These are phyloP conservation scores for Cerceris rybyensis DNA, from an alignment of 2,888 invertebrate genomes.

Conservation along the genomic window DNA sequence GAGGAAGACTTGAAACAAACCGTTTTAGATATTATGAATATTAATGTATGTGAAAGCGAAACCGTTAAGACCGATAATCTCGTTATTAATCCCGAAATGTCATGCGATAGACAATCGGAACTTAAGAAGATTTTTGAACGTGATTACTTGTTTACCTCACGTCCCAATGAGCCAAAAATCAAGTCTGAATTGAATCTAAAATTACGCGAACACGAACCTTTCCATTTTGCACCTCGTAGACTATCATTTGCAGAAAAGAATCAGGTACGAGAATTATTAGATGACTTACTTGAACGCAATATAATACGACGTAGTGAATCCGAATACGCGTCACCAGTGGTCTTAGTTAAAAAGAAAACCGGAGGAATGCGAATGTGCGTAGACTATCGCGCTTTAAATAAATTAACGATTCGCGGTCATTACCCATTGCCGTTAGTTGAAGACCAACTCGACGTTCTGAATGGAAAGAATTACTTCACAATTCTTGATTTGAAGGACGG, in stretches of 20 bases:
- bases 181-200: not conserved
- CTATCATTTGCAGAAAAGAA: not conserved
- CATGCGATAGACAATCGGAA: not conserved
- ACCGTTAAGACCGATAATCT: not conserved
- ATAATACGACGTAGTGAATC: not conserved
- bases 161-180: not conserved
- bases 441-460: constrained; percentile 1
- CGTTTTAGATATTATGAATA: not conserved
- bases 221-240: not conserved
- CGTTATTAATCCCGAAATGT: not conserved
- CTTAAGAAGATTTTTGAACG: not conserved
- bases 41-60: not conserved
- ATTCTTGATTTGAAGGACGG: constrained; percentile 1
- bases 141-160: not conserved
- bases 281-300: not conserved
- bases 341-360: not conserved
- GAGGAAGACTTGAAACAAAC: not conserved
- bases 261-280: not conserved
- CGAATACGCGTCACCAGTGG: constrained; percentile 2
- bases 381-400: constrained; percentile 5
- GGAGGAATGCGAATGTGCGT: not conserved
- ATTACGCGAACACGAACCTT: not conserved
- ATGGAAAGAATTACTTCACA: not conserved
- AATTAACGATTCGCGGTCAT: not conserved
- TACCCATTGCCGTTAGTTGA: constrained; percentile 8